Evolutionary conservation across 2,888 invertebrate genomes (phyloP), one percentile per base, ranked within the genome.

Genomic region (Ophion obscuratus): DNA sequence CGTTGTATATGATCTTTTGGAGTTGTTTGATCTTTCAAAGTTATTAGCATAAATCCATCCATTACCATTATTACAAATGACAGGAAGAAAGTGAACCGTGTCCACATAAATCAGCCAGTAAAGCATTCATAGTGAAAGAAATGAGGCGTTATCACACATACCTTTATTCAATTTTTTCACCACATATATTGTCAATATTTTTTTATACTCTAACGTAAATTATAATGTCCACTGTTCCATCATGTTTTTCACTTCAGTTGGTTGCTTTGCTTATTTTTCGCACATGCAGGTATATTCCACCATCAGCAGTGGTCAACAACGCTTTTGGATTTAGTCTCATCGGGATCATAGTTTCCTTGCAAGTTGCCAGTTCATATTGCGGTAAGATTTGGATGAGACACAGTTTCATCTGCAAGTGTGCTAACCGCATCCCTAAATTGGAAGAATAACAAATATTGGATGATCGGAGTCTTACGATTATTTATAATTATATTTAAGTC

Each of bases 401-500:
- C 0, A 93, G 77, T 70, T 92, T 93, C 0, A 88, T 75, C 83
- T 93, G 93, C 66, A 93, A 61, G 40, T 91, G 84, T 68, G 91
- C 93, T 24, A 93, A 85, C 61, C 93, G 89, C 79, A 89, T 76
- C n/a, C 93, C 93, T 93, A 40, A 9, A 87, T 47, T n/a, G n/a
- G 47, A 57, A 27, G n/a, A 53, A 53, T 14, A 14, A 53, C 11
- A 53, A 53, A 53, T 14, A 53, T n/a, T 40, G 14, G 5, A 53
- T 3, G 14, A 53, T 53, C 17, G 53, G 17, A 53, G 0, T 3
- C 17, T 53, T 53, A 17, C 17, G 53, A 17, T 53, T 14, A 53
- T 53, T 14, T 53, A 17, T 2, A 31, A 31, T 17, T n/a, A 17
- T 17, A 64, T 62, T 24, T 9, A 10, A 62, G 9, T 20, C 24